Base-by-base conservation (phyloP, 2,113 vertebrate species). In the Orthonyx spaldingii region DNA sequence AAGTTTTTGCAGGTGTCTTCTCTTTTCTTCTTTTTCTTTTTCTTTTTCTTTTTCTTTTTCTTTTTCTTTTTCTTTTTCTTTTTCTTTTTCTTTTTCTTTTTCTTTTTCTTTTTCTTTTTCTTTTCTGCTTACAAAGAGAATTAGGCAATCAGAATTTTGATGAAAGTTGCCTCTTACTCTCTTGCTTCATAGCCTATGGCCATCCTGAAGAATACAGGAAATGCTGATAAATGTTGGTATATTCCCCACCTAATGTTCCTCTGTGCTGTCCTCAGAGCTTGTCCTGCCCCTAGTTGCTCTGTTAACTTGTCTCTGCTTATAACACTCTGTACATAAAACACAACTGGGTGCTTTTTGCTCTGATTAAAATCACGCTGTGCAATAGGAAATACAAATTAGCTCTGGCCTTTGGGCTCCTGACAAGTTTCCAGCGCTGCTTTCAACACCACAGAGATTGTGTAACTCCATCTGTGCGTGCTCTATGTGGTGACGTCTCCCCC, bases 331-430 rank as follows among this genome's bases (percentile, higher is more conserved):
- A 78, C 24, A 39, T 70, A 84, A 88, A 85, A 41, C 49, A 61
- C 75, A 94, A 72, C 14, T 2, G 26, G 41, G 35, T 0, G 2
- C 90, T 84, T 95, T 94, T 93, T 0, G 3, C 76, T 91, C 55
- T 39, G 82, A 93, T 90, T 93, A 91, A 94, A 91, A 88, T 92
- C 85, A 61, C 28, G 77, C 80, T 93, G 89, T 88, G 85, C 92
- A 64, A 87, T 95, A 96, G 90, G 69, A 91, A 94, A 95, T 61
- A 79, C 68, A 71, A 93, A 91, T 94, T 79, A 96, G 66, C 60
- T 79, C 57, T 72, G 79, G 82, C 65, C 50, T 90, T 93, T 82
- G 72, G 89, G 80, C 22, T 96, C 46, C 76, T 95, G 86, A 90
- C 95, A 94, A 72, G 53, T 82, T 88, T 90, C 94, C 88, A 78